Conservation (phyloP, 2,888 invertebrate genomes). For the Tridacna gigas region DNA sequence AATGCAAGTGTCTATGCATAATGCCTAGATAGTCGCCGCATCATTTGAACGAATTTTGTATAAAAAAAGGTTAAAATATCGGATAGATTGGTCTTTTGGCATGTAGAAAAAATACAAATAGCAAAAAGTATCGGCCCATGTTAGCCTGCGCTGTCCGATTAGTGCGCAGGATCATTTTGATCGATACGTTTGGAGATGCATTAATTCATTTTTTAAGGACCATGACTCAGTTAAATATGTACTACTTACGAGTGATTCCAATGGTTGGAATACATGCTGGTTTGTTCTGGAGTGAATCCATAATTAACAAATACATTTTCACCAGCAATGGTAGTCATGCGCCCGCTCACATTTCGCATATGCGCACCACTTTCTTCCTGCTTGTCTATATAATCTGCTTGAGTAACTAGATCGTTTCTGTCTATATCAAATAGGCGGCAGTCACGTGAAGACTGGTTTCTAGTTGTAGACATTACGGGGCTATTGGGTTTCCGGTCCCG, state of each 20-base stretch:
- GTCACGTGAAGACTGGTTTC: neutral
- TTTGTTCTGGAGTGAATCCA: conserved; percentile 11
- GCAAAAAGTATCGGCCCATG: too few species aligned
- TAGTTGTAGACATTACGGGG: neutral
- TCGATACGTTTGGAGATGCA: neutral
- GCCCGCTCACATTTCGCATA: conserved; percentile 15
- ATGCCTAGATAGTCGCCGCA: too few species aligned
- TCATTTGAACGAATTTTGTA: too few species aligned
- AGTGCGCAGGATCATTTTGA: too few species aligned
- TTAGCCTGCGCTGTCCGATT: too few species aligned
- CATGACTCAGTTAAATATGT: neutral
- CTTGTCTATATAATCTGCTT: neutral
- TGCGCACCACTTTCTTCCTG: conserved; percentile 24
- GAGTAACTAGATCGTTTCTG: conserved; percentile 1
- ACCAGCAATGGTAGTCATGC: conserved; percentile 28
- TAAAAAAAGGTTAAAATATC: too few species aligned
- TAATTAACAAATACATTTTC: conserved; percentile 43
- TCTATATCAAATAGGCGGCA: neutral
- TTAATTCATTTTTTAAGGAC: neutral
- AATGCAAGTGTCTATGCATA: too few species aligned
- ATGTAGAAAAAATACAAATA: too few species aligned
- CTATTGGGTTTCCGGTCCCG: neutral
- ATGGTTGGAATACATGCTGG: conserved; percentile 17
- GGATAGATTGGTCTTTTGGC: too few species aligned
- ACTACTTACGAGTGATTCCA: conserved; percentile 12